Base-by-base conservation (phyloP, 64 coral and sea anemone species). In the Montipora efflorescens region DNA sequence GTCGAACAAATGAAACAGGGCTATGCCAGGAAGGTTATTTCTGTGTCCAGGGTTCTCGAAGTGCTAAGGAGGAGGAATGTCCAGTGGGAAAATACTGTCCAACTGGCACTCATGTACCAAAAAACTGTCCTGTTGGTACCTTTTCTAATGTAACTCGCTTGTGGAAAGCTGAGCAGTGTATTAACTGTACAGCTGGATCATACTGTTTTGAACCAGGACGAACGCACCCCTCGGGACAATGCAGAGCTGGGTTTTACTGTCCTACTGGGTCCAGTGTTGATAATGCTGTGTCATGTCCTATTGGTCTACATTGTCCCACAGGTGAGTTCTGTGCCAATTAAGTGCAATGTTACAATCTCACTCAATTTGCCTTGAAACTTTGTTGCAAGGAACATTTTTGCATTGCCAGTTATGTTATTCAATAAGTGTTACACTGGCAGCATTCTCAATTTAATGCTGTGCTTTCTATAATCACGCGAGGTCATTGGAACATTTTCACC, bases 41-140 rank as follows among this genome's bases (percentile, higher is more conserved):
- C 80, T 99, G 98, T 82, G 73, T 85, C 75, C 71, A 67, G 67
- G 83, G 92, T 51, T 99, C 98, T 0, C 83, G 4, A 79, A 90
- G 92, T 16, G 78, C 91, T 52, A 76, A 46, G 43, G 58, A 74
- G 21, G 79, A 43, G 22, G 73, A 90, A 12, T 99, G 98, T 44
- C 98, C 98, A 20, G 77, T 89, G 7, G 98, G 98, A 45, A 83
- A 87, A 11, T 99, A 99, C 48, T 99, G 98, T 84, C 98, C 98
- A 51, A 80, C 77, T 7, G 95, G 92, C 18, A 99, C 95, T n/a
- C 75, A 83, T 43, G 52, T 74, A 20, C 98, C 98, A 14, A 77
- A 86, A 72, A 59, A 89, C n/a, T 99, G 98, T 28, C 98, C 90
- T 20, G 85, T 67, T 47, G 98, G 98, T 19, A 99, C 98, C 2